These are phyloP conservation scores for Epinephelus fuscoguttatus DNA, from an alignment of 2,113 vertebrate genomes.

Conservation along the genomic window DNA sequence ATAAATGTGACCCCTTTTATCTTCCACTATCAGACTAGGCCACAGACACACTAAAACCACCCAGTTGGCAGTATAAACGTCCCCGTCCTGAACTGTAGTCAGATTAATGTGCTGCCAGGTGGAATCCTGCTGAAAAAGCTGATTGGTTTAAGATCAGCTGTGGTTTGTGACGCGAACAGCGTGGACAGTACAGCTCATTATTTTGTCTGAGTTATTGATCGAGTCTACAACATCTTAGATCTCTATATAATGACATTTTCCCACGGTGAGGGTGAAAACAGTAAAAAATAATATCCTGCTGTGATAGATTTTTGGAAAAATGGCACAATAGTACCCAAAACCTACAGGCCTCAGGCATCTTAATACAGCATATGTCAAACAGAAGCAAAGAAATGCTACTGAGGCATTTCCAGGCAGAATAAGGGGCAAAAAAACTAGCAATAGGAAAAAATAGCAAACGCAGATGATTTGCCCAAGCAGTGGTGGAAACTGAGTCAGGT, in stretches of 20 bases:
- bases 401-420: background rate
- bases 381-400: constrained; percentile 6
- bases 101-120: constrained; percentile 48
- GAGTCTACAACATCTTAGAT: background rate
- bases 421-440: background rate
- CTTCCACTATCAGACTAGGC: constrained; percentile 11
- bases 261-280: background rate
- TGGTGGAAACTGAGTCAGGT: background rate
- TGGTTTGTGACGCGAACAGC: background rate
- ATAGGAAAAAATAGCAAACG: background rate
- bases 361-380: background rate
- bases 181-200: background rate
- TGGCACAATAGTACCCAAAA: background rate
- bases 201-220: background rate
- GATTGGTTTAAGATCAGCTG: constrained; percentile 26
- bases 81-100: constrained; percentile 29
- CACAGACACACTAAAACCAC: constrained; percentile 32
- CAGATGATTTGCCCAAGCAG: background rate
- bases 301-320: background rate
- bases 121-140: constrained; percentile 27
- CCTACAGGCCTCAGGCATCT: background rate
- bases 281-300: background rate
- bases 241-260: background rate
- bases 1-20: constrained; percentile 39
- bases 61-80: constrained; percentile 34